Conservation (phyloP, 2,888 invertebrate genomes). For the Calameuta idolon region DNA sequence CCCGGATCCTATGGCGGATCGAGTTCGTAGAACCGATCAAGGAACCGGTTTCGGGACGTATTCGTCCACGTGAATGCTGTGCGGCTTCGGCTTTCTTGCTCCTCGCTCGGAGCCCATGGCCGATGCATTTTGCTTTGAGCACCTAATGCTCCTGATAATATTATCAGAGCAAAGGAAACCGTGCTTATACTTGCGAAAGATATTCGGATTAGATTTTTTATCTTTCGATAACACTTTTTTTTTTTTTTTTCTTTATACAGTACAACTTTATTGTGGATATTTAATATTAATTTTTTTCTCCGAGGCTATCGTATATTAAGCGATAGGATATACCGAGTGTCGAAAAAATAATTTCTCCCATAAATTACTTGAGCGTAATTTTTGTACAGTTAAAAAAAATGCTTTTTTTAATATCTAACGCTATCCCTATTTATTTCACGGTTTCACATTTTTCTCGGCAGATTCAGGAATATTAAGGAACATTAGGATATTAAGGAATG, state of each 20-base stretch:
- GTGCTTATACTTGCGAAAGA: too few species aligned
- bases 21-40: slow-evolving; percentile 54
- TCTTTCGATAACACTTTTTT: too few species aligned
- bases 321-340: too few species aligned
- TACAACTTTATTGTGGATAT: too few species aligned
- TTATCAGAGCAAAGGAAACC: too few species aligned
- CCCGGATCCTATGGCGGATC: slow-evolving; percentile 60
- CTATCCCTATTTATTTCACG: neutral
- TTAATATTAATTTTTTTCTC: too few species aligned
- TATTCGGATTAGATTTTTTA: too few species aligned
- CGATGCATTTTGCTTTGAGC: neutral
- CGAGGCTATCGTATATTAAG: too few species aligned
- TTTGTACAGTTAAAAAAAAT: neutral
- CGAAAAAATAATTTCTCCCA: neutral
- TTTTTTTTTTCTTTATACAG: too few species aligned
- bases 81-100: slow-evolving; percentile 1
- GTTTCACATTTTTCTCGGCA: neutral
- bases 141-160: neutral
- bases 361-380: neutral
- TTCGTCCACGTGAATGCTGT: slow-evolving; percentile 23
- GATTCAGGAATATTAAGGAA: neutral
- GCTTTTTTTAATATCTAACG: neutral
- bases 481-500: neutral
- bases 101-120: neutral
- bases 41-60: slow-evolving; percentile 53